Evolutionary conservation across 2,888 invertebrate species (phyloP), one percentile per base, ranked within the genome.

Genomic region (Patella pellucida): DNA sequence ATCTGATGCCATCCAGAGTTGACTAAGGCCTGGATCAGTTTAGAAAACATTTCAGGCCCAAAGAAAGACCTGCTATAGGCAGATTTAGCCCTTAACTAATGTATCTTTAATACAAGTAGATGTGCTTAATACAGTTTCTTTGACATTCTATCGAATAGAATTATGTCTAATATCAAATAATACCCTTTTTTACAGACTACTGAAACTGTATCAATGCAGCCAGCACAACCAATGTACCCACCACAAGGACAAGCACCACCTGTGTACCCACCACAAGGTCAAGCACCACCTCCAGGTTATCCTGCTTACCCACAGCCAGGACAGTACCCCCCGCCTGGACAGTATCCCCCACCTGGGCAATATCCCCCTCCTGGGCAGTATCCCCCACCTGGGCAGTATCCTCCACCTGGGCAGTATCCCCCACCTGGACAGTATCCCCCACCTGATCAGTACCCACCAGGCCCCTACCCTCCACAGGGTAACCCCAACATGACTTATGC

Each of bases 371-470:
- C 27, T 15, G 68, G 19, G 41, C 68, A 68, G 19, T 68, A 68
- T 16, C 68, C 68, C 15, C 68, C 68, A 27, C 68, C 68, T 15
- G 23, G 19, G 15, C 68, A 68, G n/a, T 71, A 71, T 27, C 71
- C 71, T 3, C 52, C 71, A n/a, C 19, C 41, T 12, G 71, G 15
- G 3, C 52, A 27, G 19, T 54, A 71, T 19, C 54, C 52, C 3
- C 71, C 71, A 3, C 71, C 41, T 27, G 52, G 52, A n/a, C 71
- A 71, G 23, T 71, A 71, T 54, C 71, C 52, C 3, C 71, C 71
- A 19, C 71, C 41, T 15, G 52, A 31, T 52, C 52, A 54, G 14
- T 27, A 19, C 12, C 23, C 71, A 5, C 52, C 27, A n/a, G 71
- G 71, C 7, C 54, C 16, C 52, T 23, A 71, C 27, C 71, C 71